Conservation (phyloP, 2,113 vertebrate genomes). For the Ranitomeya variabilis region DNA sequence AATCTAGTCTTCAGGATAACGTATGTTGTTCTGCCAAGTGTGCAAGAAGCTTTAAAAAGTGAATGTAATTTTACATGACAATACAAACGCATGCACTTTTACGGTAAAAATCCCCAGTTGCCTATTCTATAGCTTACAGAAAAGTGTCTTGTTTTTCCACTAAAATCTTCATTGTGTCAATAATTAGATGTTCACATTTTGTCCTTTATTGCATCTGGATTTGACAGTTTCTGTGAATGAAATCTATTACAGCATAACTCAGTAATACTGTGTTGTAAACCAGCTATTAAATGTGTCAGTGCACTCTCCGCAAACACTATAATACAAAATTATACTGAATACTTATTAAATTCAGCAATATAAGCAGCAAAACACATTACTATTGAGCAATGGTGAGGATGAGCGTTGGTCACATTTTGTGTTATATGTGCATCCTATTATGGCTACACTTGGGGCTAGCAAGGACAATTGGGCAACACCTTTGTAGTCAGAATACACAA, state of each 20-base stretch:
- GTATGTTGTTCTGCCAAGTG: not conserved
- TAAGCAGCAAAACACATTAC: not conserved
- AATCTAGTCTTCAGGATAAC: not conserved
- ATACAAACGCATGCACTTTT: not conserved
- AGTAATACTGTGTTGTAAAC: not conserved
- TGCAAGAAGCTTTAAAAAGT: not conserved
- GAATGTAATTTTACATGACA: not conserved
- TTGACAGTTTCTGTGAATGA: not conserved
- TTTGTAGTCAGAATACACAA: not conserved
- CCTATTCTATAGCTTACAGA: not conserved
- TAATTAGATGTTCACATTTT: not conserved
- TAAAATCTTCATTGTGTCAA: constrained; percentile 3
- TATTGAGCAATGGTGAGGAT: not conserved
- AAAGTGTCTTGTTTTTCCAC: not conserved
- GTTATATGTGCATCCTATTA: not conserved
- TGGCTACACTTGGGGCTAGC: not conserved
- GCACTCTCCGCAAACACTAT: not conserved
- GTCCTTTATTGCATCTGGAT: constrained; percentile 6
- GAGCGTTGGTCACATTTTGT: not conserved
- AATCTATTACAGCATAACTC: not conserved
- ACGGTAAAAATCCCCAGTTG: not conserved
- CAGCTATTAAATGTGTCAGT: constrained; percentile 12
- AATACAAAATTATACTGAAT: not conserved
- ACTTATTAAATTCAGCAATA: not conserved
- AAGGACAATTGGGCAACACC: not conserved